Conservation (phyloP, 2,797 vertebrate species). For the Chanos chanos region DNA sequence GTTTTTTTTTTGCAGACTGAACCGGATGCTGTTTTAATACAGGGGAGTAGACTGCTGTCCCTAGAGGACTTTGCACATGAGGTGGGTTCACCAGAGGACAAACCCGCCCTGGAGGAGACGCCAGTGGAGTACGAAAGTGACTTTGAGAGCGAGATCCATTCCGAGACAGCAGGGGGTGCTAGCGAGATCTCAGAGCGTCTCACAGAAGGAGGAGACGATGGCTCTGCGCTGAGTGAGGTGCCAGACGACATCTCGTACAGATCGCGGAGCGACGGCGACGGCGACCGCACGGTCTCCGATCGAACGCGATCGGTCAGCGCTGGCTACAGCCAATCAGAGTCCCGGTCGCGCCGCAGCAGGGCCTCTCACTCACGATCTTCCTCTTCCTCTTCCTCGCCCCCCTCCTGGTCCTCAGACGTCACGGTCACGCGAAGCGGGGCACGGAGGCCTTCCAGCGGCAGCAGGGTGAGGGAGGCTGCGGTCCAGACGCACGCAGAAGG, state of each 20-base stretch:
- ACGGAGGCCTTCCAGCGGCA: not conserved
- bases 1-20: not conserved
- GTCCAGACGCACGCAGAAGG: slow-evolving; percentile 72
- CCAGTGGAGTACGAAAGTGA: slow-evolving; percentile 52
- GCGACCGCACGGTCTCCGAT: slow-evolving; percentile 41
- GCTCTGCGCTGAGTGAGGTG: slow-evolving; percentile 25
- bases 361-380: slow-evolving; percentile 14
- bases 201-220: slow-evolving; percentile 34
- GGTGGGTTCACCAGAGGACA: not conserved
- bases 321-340: slow-evolving; percentile 1
- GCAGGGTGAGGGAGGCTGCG: slow-evolving; percentile 62
- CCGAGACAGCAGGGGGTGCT: slow-evolving; percentile 29
- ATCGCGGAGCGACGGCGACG: slow-evolving; percentile 16
- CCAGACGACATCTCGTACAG: slow-evolving; percentile 32
- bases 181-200: slow-evolving; percentile 72
- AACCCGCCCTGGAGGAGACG: slow-evolving; percentile 2
- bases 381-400: too few relatives aligned
- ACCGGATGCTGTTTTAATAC: not conserved
- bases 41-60: not conserved
- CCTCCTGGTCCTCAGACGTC: slow-evolving; percentile 24
- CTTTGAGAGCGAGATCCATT: slow-evolving; percentile 55
- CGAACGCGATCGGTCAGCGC: not conserved
- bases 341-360: slow-evolving; percentile 4
- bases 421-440: slow-evolving; percentile 6
- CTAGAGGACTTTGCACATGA: not conserved